Percentiles rank a stretch among this genome's conserved stretches.
These are phyloP conservation scores for Platyrinchus mystaceus DNA, from an alignment of 2,797 vertebrate species.

Conservation along the genomic window DNA sequence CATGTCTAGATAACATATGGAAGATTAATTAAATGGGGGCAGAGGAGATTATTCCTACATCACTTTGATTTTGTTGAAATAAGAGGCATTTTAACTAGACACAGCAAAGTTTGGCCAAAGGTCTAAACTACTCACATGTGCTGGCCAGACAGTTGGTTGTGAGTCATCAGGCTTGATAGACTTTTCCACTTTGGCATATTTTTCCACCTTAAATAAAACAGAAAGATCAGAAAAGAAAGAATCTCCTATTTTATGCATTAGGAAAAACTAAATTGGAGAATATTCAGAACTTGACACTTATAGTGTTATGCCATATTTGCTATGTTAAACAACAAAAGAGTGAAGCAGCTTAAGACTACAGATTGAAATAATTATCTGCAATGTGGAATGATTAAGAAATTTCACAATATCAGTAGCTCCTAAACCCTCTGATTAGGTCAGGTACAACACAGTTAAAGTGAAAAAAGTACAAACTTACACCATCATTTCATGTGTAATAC, in stretches of 20 bases:
- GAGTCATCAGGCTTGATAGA: constrained; percentile 90
- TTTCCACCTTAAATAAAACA: constrained; percentile 87
- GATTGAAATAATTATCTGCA: not conserved
- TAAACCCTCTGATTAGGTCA: not conserved
- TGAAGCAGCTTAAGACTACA: not conserved
- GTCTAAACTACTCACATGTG: constrained; percentile 82
- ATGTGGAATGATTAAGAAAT: not conserved
- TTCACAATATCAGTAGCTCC: not conserved
- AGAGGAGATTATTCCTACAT: not conserved
- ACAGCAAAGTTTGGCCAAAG: constrained; percentile 8
- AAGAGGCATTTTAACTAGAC: not conserved
- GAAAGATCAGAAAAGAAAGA: constrained; percentile 17
- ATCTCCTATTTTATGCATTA: not conserved
- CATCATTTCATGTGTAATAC: fast-evolving
- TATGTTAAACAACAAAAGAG: not conserved
- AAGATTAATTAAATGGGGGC: not conserved
- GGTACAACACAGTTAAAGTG: not conserved
- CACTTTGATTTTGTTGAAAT: not conserved
- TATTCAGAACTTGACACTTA: not conserved
- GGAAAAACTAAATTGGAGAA: not conserved
- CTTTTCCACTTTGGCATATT: constrained; percentile 95
- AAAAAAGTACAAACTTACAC: not conserved
- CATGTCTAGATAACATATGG: not conserved
- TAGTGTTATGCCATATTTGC: not conserved
- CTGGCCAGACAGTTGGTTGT: constrained; percentile 93